These are phyloP conservation scores for Columba guinea DNA, from an alignment of 2,797 vertebrate genomes.

Conservation along the genomic window DNA sequence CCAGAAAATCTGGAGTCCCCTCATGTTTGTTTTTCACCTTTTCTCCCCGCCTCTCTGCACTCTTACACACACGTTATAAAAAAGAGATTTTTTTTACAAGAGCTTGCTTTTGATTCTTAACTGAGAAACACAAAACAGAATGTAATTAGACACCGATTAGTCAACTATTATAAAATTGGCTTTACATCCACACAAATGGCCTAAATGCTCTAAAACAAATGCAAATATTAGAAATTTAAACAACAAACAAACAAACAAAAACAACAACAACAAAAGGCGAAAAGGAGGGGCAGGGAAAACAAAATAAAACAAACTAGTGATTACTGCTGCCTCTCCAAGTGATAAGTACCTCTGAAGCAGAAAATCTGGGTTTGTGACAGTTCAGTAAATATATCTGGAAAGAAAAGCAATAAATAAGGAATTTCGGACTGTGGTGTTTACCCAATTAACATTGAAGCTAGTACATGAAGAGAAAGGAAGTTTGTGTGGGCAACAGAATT, in stretches of 20 bases:
- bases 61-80: background rate
- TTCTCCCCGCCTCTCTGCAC: background rate
- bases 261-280: background rate
- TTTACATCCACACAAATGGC: background rate
- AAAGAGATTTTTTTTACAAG: background rate
- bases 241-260: background rate
- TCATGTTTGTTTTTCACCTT: background rate
- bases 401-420: background rate
- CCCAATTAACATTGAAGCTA: background rate
- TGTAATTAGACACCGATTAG: background rate
- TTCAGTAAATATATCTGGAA: background rate
- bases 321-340: background rate
- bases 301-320: background rate
- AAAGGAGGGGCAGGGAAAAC: background rate
- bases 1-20: background rate
- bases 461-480: background rate
- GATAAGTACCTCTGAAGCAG: background rate
- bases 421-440: background rate
- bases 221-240: background rate
- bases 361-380: background rate
- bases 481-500: background rate
- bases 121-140: background rate
- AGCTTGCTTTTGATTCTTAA: background rate
- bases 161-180: background rate
- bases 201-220: background rate